These are phyloP conservation scores for Drosophila meridiana DNA, from an alignment of 2,888 invertebrate genomes.

Conservation along the genomic window DNA sequence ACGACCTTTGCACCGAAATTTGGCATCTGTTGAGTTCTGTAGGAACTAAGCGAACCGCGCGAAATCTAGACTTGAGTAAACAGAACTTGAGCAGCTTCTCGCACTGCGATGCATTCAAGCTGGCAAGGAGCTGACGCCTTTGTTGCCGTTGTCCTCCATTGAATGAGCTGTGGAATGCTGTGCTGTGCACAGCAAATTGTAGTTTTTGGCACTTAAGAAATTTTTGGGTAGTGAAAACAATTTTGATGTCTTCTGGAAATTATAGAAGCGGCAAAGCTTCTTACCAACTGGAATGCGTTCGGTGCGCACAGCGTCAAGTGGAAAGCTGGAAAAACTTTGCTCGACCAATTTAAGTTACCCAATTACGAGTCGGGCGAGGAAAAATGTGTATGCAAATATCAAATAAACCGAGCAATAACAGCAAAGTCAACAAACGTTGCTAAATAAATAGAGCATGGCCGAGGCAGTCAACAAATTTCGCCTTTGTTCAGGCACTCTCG, in stretches of 20 bases:
- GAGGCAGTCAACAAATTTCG: constrained; percentile 23
- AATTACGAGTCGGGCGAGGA: constrained; percentile 45
- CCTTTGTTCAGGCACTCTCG: background rate
- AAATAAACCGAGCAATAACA: constrained; percentile 46
- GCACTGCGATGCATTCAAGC: background rate
- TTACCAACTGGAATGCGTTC: constrained; percentile 1
- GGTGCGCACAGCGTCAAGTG: background rate
- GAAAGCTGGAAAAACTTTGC: constrained; percentile 27
- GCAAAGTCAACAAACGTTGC: constrained; percentile 50
- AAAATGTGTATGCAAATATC: constrained; percentile 54
- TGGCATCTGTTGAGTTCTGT: background rate
- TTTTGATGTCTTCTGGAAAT: constrained; percentile 1
- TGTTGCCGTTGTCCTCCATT: background rate
- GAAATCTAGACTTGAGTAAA: background rate
- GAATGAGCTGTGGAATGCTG: background rate
- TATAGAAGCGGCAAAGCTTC: constrained; percentile 1
- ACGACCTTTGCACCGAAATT: background rate
- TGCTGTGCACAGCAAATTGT: background rate
- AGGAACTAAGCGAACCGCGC: background rate
- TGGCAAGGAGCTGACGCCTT: background rate
- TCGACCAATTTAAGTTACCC: constrained; percentile 59
- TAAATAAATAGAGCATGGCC: constrained; percentile 50
- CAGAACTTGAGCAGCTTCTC: background rate
- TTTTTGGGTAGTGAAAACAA: constrained; percentile 2
- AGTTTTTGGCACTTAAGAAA: constrained; percentile 1